Conservation (phyloP, 1,140 invertebrate species). For the Antheraea pernyi region DNA sequence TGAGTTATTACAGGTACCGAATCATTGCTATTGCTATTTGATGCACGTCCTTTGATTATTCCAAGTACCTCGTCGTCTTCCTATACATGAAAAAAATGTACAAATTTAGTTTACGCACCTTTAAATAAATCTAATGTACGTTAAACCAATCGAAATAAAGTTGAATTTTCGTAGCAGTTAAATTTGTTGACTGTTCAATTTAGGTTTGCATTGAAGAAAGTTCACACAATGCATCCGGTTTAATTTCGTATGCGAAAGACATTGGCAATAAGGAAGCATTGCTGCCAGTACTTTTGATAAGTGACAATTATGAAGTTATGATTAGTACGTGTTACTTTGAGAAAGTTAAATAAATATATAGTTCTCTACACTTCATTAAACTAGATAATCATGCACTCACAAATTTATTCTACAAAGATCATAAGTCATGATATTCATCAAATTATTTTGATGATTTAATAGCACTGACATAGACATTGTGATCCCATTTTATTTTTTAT, state of each 20-base stretch:
- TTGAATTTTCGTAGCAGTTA: not conserved
- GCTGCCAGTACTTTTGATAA: slow-evolving; percentile 24
- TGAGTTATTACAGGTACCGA: not conserved
- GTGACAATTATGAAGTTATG: not conserved
- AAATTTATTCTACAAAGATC: no score
- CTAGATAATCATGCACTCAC: no score
- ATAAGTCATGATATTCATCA: no score
- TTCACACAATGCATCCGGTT: slow-evolving; percentile 23
- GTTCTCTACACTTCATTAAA: no score
- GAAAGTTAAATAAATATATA: not conserved
- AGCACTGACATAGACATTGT: no score
- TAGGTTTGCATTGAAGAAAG: slow-evolving; percentile 12
- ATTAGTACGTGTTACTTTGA: not conserved
- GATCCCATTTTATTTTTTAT: no score
- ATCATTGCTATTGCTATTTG: slow-evolving; percentile 1
- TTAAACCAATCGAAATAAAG: not conserved
- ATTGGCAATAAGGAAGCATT: slow-evolving; percentile 23
- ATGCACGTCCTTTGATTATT: slow-evolving; percentile 6
- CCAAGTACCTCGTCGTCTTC: slow-evolving; percentile 7
- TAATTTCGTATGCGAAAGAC: slow-evolving; percentile 22
- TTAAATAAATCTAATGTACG: not conserved
- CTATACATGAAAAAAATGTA: slow-evolving; percentile 9
- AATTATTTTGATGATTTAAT: no score
- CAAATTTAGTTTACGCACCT: not conserved
- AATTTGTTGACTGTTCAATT: not conserved